phyloP scores from a whole-genome alignment of 2,113 vertebrate genomes.

The Machaerirhynchus nigripectus region DNA sequence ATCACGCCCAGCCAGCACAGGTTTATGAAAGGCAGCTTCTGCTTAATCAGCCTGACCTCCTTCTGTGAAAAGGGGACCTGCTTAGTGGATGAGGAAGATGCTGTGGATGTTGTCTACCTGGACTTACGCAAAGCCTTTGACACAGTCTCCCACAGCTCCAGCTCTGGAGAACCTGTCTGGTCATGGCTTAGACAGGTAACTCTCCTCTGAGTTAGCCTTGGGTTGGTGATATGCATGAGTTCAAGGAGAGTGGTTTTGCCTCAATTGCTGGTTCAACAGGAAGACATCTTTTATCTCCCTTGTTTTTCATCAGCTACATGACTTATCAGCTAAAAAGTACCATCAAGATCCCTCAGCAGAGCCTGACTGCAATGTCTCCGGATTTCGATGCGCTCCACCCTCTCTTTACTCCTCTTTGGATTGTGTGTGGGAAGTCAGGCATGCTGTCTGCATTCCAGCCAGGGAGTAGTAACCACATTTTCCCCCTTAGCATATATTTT shows the following conservation, averaged over 20 bases:
- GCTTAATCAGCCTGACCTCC: neutral
- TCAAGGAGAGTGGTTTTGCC: neutral
- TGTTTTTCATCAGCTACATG: neutral
- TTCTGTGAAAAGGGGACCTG: too few relatives aligned
- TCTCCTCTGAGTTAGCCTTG: neutral
- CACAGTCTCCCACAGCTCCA: fast-evolving
- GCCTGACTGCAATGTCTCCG: neutral
- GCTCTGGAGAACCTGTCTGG: neutral
- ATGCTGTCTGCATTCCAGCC: fast-evolving
- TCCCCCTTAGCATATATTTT: neutral
- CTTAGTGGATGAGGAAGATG: neutral
- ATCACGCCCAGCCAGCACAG: neutral
- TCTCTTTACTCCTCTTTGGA: neutral
- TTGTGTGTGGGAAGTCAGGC: fast-evolving
- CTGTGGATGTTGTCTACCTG: neutral
- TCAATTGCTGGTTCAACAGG: neutral
- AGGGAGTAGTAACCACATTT: neutral
- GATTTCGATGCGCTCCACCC: fast-evolving
- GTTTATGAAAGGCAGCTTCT: neutral
- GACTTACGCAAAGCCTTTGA: neutral
- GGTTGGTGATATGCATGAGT: neutral
- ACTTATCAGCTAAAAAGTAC: neutral
- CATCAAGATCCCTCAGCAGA: neutral
- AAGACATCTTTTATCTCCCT: neutral
- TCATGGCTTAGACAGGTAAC: neutral